Conservation (phyloP, 2,113 vertebrate species). For the Phyllopteryx taeniolatus region DNA sequence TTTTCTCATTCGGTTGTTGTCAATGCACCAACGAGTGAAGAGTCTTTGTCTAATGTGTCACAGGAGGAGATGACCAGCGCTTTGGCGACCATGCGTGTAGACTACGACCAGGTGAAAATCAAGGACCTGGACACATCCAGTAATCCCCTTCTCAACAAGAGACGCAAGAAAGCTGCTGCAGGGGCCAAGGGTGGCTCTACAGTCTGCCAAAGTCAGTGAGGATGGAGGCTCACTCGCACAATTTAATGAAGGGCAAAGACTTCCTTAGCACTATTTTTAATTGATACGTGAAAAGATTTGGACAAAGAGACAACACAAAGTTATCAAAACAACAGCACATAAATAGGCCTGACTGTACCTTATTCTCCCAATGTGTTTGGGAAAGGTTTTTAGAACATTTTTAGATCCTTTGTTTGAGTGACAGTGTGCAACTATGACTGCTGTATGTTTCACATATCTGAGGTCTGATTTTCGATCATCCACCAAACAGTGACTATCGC, state of each 20-base stretch:
- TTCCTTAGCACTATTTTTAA: constrained; percentile 7
- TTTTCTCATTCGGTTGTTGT: too few relatives aligned
- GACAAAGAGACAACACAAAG: constrained; percentile 13
- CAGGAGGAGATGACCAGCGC: constrained; percentile 99
- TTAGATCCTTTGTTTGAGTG: constrained; percentile 26
- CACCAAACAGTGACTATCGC: constrained; percentile 11
- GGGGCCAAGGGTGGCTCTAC: constrained; percentile 51
- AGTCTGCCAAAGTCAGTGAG: constrained; percentile 65
- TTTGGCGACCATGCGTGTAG: constrained; percentile 95
- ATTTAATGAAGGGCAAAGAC: neutral
- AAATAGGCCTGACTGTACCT: neutral
- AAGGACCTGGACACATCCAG: constrained; percentile 96
- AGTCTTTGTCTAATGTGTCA: constrained; percentile 15
- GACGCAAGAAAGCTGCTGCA: constrained; percentile 87
- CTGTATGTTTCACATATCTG: constrained; percentile 23
- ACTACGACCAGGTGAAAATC: constrained; percentile 99
- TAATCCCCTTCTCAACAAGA: constrained; percentile 95
- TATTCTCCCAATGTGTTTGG: neutral
- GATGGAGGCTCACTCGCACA: neutral
- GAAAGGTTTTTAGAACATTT: constrained; percentile 21
- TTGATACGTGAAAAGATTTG: constrained; percentile 1
- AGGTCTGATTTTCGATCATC: constrained; percentile 22
- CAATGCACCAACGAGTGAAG: neutral
- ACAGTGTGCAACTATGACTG: constrained; percentile 28
- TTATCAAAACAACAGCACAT: constrained; percentile 21